Percentiles rank a stretch among this genome's conserved stretches.
Evolutionary conservation across 2,797 vertebrate species (phyloP).

Genomic region (Apogon talboti): DNA sequence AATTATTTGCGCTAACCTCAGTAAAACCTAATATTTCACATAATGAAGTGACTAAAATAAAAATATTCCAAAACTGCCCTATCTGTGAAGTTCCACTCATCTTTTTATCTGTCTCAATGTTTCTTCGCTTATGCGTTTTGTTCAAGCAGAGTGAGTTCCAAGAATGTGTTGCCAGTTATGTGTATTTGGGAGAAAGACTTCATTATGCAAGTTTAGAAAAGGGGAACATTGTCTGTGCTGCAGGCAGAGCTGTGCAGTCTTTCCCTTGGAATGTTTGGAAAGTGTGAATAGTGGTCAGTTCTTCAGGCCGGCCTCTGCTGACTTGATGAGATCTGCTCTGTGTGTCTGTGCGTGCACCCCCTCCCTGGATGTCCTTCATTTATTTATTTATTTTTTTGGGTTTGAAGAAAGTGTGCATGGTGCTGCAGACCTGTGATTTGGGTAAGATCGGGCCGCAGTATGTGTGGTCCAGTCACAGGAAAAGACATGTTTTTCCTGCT

Average conservation of each 20-base stretch:
- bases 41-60: not conserved
- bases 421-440: slow-evolving; percentile 37
- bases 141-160: slow-evolving; percentile 20
- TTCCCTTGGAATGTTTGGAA: slow-evolving; percentile 71
- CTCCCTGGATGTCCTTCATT: not conserved
- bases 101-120: not conserved
- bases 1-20: not conserved
- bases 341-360: slow-evolving; percentile 18
- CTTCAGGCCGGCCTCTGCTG: slow-evolving; percentile 35
- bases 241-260: slow-evolving; percentile 56
- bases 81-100: too few species aligned
- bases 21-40: not conserved
- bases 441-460: not conserved
- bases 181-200: slow-evolving; percentile 52
- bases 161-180: slow-evolving; percentile 37
- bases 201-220: slow-evolving; percentile 60
- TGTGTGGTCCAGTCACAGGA: slow-evolving; percentile 52
- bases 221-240: slow-evolving; percentile 67
- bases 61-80: too few species aligned
- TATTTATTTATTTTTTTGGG: slow-evolving; percentile 11
- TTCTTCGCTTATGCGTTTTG: not conserved
- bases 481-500: slow-evolving; percentile 20
- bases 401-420: slow-evolving; percentile 17
- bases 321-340: slow-evolving; percentile 36
- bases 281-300: slow-evolving; percentile 72